phyloP scores from a whole-genome alignment of 2,797 vertebrate genomes.

The Takifugu rubripes region DNA sequence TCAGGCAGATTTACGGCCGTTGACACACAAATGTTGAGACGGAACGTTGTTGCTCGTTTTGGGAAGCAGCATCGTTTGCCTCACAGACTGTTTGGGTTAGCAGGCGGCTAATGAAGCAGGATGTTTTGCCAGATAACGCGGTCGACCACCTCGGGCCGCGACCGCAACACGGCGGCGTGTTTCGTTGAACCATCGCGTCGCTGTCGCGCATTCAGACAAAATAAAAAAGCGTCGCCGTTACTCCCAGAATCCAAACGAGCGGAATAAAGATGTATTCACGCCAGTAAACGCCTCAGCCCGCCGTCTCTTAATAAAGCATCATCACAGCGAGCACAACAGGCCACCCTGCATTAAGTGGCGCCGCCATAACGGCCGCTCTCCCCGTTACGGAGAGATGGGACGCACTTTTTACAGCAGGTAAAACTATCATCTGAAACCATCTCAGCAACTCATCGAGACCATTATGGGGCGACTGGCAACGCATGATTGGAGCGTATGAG shows the following conservation, averaged over 20 bases:
- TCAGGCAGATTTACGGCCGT: no score
- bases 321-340: slow-evolving; percentile 36
- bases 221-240: slow-evolving; percentile 19
- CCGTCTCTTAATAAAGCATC: slow-evolving; percentile 29
- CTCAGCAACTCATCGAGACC: slow-evolving; percentile 15
- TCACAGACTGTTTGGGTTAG: not conserved
- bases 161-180: no score
- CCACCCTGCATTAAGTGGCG: slow-evolving; percentile 16
- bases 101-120: not conserved
- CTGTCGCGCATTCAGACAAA: not conserved
- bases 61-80: no score
- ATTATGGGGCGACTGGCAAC: slow-evolving; percentile 34
- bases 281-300: slow-evolving; percentile 34
- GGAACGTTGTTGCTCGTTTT: no score
- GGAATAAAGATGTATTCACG: slow-evolving; percentile 21
- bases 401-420: slow-evolving; percentile 31
- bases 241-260: slow-evolving; percentile 24
- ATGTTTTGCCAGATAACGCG: not conserved
- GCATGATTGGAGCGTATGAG: slow-evolving; percentile 47
- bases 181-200: no score
- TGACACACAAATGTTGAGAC: no score
- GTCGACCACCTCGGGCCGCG: no score
- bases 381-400: slow-evolving; percentile 48
- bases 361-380: slow-evolving; percentile 9
- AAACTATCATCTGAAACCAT: slow-evolving; percentile 45